Percentiles rank a stretch among this genome's conserved stretches.
Conservation (phyloP, 2,797 vertebrate genomes). For the Prionace glauca region DNA sequence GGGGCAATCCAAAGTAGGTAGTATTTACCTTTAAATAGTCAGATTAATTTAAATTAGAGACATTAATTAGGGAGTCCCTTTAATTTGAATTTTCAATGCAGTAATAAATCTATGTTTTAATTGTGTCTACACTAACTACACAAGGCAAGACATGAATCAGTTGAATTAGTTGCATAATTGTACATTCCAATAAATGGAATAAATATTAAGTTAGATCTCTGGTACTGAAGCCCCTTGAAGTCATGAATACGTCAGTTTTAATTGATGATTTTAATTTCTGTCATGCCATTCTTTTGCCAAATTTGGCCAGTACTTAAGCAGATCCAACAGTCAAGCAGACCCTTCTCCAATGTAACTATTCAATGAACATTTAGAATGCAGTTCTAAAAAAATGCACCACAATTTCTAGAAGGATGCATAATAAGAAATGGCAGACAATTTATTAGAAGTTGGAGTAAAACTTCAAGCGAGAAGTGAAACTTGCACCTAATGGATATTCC, state of each 20-base stretch:
- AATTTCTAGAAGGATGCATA: background rate
- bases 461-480: background rate
- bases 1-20: background rate
- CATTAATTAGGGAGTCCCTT: background rate
- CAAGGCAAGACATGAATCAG: constrained; percentile 41
- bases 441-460: background rate
- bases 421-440: background rate
- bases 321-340: background rate
- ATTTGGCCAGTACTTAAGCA: background rate
- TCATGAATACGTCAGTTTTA: constrained; percentile 41
- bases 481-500: background rate
- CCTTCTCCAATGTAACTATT: background rate
- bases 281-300: background rate
- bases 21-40: background rate
- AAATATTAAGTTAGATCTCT: constrained; percentile 49
- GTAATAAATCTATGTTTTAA: background rate
- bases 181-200: constrained; percentile 43
- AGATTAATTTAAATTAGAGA: background rate
- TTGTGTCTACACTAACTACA: background rate
- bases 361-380: background rate
- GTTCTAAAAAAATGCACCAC: background rate
- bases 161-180: constrained; percentile 50
- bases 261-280: background rate
- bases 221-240: constrained; percentile 45
- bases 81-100: constrained; percentile 15